Base-by-base conservation (phyloP, 1,140 invertebrate genomes). In the Antheraea pernyi region DNA sequence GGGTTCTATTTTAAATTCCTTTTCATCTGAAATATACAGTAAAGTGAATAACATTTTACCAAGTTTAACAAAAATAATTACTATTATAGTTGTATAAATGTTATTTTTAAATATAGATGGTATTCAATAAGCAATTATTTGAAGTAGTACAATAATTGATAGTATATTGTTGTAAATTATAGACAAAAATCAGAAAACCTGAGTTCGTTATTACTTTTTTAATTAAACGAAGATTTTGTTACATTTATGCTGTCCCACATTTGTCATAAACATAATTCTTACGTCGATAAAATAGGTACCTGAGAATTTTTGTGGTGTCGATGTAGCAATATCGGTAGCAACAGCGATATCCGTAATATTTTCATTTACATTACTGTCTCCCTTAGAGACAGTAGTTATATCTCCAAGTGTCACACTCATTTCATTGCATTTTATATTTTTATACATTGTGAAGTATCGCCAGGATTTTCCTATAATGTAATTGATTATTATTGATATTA, bases 261-360 rank as follows among this genome's bases (percentile, higher is more conserved):
- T 39, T 39, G 9, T 39, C 5, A 5, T 39, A 39, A 39, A 39
- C 37, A 39, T 6, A 39, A 39, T 39, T 39, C n/a, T n/a, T 39
- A 39, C 5, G 46, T 48, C 11, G 3, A 48, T 11, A 48, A 9
- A 64, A n/a, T 37, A 70, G 11, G 19, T 68, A 79, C 75, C 74
- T 75, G 75, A n/a, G 60, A 65, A 19, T 74, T 89, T 89, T 78
- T 89, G 82, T 8, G 84, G 87, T 48, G 86, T 89, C 7, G 86
- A 88, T 19, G 87, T 87, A 61, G 75, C 71, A 64, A 84, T 69
- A 46, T 67, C 60, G 70, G 81, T 77, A 46, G 70, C 70, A 71
- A 53, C 60, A 18, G 36, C 36, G n/a, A n/a, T n/a, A 53, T 69
- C 65, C 16, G 67, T 69, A 48, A 71, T 72, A 72, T 71, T 73